Evolutionary conservation across 1,140 invertebrate genomes (phyloP).

Genomic region (Aphelenchoides besseyi): DNA sequence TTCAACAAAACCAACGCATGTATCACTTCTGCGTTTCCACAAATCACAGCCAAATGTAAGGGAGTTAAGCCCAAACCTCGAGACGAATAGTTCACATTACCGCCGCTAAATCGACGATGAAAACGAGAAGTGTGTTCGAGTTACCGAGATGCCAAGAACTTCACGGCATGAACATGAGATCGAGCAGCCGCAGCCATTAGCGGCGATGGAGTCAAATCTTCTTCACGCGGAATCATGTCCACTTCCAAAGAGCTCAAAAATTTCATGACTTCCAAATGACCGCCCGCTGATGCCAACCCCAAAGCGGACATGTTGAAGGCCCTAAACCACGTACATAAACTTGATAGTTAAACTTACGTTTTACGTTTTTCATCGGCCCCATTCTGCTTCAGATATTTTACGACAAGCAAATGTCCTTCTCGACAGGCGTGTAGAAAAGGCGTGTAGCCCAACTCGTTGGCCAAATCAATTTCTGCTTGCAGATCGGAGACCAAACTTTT

Average conservation of each 20-base stretch:
- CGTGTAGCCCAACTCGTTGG: slow-evolving; percentile 97
- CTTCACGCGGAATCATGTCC: slow-evolving; percentile 23
- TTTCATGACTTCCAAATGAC: slow-evolving; percentile 63
- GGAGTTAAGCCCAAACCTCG: slow-evolving; percentile 11
- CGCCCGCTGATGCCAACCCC: slow-evolving; percentile 91
- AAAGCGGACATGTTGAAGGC: slow-evolving; percentile 89
- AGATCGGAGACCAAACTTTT: slow-evolving; percentile 77
- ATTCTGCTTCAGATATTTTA: slow-evolving; percentile 83
- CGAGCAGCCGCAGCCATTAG: slow-evolving; percentile 35
- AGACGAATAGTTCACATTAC: slow-evolving; percentile 22
- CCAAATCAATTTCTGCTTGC: slow-evolving; percentile 95
- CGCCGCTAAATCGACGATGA: slow-evolving; percentile 18
- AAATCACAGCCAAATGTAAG: slow-evolving; percentile 19
- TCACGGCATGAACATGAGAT: slow-evolving; percentile 5
- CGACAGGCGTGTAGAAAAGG: slow-evolving; percentile 94
- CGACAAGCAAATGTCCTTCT: slow-evolving; percentile 98
- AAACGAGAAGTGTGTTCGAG: background rate
- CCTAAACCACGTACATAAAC: slow-evolving; percentile 5
- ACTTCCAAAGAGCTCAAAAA: slow-evolving; percentile 34
- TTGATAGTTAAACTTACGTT: slow-evolving; percentile 65
- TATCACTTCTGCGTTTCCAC: slow-evolving; percentile 19
- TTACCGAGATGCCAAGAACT: background rate
- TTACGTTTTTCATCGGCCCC: slow-evolving; percentile 64
- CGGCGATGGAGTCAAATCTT: slow-evolving; percentile 31
- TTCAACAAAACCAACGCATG: background rate